phyloP scores from a whole-genome alignment of 1,140 invertebrate species.

The Tenebrio molitor region DNA sequence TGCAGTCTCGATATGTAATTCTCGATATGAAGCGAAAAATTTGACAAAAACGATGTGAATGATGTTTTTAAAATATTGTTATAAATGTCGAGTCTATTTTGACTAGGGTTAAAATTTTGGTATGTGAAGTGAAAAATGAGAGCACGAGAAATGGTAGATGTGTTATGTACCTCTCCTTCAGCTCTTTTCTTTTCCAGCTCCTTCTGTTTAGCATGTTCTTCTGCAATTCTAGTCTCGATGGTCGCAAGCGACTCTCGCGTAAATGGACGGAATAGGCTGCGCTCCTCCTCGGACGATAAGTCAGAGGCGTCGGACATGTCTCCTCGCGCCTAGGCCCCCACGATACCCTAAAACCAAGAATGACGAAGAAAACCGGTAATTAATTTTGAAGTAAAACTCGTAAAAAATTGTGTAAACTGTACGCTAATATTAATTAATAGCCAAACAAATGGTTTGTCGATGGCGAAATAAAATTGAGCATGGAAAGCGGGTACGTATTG shows the following conservation, averaged over 20 bases:
- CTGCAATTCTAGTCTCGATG: slow-evolving; percentile 93
- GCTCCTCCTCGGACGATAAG: slow-evolving; percentile 93
- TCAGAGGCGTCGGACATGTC: slow-evolving; percentile 90
- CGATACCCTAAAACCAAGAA: slow-evolving; percentile 64
- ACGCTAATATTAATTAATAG: too few relatives aligned
- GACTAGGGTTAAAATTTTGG: neutral
- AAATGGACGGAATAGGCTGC: slow-evolving; percentile 96
- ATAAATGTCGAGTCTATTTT: neutral
- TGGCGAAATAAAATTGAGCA: neutral
- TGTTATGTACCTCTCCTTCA: slow-evolving; percentile 84
- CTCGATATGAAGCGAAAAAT: too few relatives aligned
- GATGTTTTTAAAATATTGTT: too few relatives aligned
- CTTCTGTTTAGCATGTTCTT: slow-evolving; percentile 95
- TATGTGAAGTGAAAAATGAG: slow-evolving; percentile 43
- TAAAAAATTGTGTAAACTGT: too few relatives aligned
- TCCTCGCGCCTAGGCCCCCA: slow-evolving; percentile 67
- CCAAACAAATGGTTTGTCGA: neutral
- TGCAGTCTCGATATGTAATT: too few relatives aligned
- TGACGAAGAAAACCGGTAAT: neutral
- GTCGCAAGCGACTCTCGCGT: slow-evolving; percentile 95
- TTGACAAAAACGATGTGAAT: too few relatives aligned
- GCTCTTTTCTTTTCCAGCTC: slow-evolving; percentile 96
- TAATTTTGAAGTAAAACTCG: neutral
- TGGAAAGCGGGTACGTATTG: neutral
- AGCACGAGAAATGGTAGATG: neutral